Base-by-base conservation (phyloP, 2,113 vertebrate genomes). In the Python bivittatus region DNA sequence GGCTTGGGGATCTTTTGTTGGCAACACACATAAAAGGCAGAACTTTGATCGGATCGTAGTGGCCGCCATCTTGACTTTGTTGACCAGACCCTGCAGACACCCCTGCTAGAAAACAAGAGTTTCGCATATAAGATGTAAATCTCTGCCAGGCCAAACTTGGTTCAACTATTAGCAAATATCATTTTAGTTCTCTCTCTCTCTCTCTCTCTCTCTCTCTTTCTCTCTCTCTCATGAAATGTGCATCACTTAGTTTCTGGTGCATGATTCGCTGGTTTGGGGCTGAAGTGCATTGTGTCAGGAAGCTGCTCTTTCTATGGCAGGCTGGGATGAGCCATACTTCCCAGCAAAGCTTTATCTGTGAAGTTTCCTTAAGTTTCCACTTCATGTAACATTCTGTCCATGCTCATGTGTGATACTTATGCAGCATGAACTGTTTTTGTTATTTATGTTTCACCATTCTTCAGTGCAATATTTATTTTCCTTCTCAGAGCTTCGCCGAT, bases 401-500 rank as follows among this genome's bases (percentile, higher is more conserved):
- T 44, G 64, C 68, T 96, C 95, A 92, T 88, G 84, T 93, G 29
- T 89, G 86, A 91, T 52, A 38, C 89, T 93, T 93, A 93, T 91
- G 48, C 79, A 96, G 91, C 60, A 57, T 3, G 84, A 93, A 88
- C 79, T 0, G 25, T 60, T 95, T 92, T 94, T 91, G 84, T 95
- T 94, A 93, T 93, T 96, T 95, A 86, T 94, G 95, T 96, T 96
- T 95, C 89, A 95, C 92, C 91, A 9, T 88, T 88, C 93, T 95
- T 95, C 9, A 20, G 68, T 83, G 53, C 95, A 94, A 86, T 54
- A 61, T 96, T 96, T 96, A 95, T 86, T 95, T 95, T 92, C 68
- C 86, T 85, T 94, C 95, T 92, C 91, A 93, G 96, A 95, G 95
- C 90, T 95, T 95, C 89, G 84, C 92, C 95, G 95, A 97, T 52